phyloP scores from a whole-genome alignment of 2,888 invertebrate species.

The Thera britannica region DNA sequence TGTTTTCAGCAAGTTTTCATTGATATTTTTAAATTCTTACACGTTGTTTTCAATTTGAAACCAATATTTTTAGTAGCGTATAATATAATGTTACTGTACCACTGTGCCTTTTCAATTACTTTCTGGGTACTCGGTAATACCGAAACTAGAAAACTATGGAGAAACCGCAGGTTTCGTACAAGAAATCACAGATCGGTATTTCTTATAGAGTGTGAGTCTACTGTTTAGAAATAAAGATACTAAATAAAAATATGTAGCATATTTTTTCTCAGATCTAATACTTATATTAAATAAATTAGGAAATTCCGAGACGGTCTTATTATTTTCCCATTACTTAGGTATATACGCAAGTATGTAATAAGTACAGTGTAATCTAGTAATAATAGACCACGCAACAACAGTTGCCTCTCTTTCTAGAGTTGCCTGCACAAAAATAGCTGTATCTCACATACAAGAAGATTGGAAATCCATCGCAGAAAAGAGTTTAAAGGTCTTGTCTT shows the following conservation, averaged over 20 bases:
- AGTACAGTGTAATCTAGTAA: too few species aligned
- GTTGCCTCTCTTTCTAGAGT: too few species aligned
- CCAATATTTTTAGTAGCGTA: conserved; percentile 37
- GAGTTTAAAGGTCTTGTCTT: too few species aligned
- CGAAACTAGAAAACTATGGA: conserved; percentile 68
- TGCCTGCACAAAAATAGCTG: too few species aligned
- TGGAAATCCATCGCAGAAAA: too few species aligned
- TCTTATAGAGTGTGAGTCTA: not conserved
- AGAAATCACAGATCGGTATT: not conserved
- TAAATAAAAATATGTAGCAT: not conserved
- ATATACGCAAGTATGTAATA: too few species aligned
- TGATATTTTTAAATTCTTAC: conserved; percentile 62
- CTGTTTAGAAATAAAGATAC: not conserved
- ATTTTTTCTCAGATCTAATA: not conserved
- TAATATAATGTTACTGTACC: conserved; percentile 62
- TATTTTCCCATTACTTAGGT: too few species aligned
- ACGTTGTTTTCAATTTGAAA: conserved; percentile 40
- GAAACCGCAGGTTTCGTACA: conserved; percentile 28
- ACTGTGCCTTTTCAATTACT: conserved; percentile 65
- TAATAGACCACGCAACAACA: too few species aligned
- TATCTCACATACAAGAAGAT: too few species aligned
- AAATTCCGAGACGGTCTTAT: not conserved
- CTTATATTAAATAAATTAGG: not conserved
- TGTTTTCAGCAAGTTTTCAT: conserved; percentile 66
- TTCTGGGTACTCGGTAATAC: conserved; percentile 76